Base-by-base conservation (phyloP, 2,888 invertebrate species). In the Theretra japonica region DNA sequence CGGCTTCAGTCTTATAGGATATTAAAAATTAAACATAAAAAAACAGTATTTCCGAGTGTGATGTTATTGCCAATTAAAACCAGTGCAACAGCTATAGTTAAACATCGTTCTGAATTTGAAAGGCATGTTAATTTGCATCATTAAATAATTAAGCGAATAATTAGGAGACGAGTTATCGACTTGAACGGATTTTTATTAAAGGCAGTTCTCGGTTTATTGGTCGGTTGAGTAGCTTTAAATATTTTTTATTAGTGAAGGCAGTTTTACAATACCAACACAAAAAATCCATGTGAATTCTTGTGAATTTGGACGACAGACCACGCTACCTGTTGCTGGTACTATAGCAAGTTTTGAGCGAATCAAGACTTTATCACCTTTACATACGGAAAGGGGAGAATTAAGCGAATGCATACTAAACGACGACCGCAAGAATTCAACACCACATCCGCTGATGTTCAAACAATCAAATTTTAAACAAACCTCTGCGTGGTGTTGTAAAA, bases 401-500 rank as follows among this genome's bases (percentile, higher is more conserved):
- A 0, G 3, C 11, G 21, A 57, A 65, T 1, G 56, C 23, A 23
- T 21, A 56, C 5, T 53, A 56, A 53, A 30, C 56, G 15, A 62
- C 23, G 53, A 41, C 21, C 23, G 41, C 23, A 56, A 56, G 23
- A 56, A 71, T 71, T 56, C 65, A 62, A 50, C 50, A 30, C 74
- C 75, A 77, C 80, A 82, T 84, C 83, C 82, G 82, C 77, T 76
- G 78, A 78, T 75, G 80, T 78, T 76, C 72, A 70, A 69, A 72
- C 75, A 79, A 76, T 77, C 79, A 79, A 73, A 75, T 74, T 75
- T 72, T 23, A 70, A 85, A 87, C 90, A 78, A 84, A 94, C 94
- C 94, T 93, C 81, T 91, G 87, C 30, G 93, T 93, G 11, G 94
- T 88, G 80, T 94, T 93, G 82, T 94, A 94, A 81, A 93, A 94